Evolutionary conservation across 2,888 invertebrate genomes (phyloP), one percentile per base, ranked within the genome.

Genomic region (Charanyca ferruginea): DNA sequence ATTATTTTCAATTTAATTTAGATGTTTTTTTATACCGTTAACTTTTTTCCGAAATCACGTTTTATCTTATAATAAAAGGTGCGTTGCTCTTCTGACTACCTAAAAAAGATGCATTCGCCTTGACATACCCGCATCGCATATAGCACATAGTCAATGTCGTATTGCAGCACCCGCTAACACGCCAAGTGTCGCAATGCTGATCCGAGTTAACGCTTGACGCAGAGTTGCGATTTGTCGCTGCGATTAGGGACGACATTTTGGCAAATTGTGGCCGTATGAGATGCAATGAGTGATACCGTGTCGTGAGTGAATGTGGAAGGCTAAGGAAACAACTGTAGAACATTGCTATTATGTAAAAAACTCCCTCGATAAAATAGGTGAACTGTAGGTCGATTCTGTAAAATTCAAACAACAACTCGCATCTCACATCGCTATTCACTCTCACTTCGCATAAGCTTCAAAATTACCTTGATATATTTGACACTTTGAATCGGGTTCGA

Each of bases 181-280:
- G 84, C 84, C 84, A 84, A 81, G 60, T 87, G 84, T 74, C 76
- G 85, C 82, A 87, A 85, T 76, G 74, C 72, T 65, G 82, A 77
- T 51, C 57, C 47, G 61, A 52, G 28, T 52, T 59, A 55, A 58
- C 71, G 66, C 62, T 62, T 48, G 59, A 66, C 65, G 71, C 53
- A 55, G 65, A 61, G n/a, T 64, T 55, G 55, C 70, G 72, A 76
- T 60, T 72, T 60, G 54, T 52, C 49, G 55, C 38, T 53, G 48
- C 68, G 68, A 72, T 35, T 42, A n/a, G 22, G 20, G 7, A 23
- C 16, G 52, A 73, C 11, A 25, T 28, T 28, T 45, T 9, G 9
- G 18, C n/a, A 58, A 42, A 8, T 54, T 65, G 32, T 32, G 9
- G 11, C 32, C 7, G 32, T 32, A n/a, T n/a, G n/a, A 16, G 35